Percentiles rank a stretch among this genome's conserved stretches.
These are phyloP conservation scores for Calephelis nemesis DNA, from an alignment of 1,140 invertebrate genomes.

Conservation along the genomic window DNA sequence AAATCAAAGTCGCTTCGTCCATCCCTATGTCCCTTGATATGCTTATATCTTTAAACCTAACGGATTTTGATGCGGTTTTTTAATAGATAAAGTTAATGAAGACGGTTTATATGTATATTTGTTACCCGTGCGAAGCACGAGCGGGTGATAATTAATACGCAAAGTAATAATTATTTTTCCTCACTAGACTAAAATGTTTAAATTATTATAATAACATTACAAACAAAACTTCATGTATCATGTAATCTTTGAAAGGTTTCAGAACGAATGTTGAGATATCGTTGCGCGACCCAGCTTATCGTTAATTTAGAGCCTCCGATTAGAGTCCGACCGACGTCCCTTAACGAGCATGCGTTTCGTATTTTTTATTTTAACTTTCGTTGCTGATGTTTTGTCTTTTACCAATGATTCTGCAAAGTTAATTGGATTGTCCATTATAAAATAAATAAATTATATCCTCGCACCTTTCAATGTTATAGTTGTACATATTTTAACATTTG, in stretches of 20 bases:
- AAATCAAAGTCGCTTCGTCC: too few species aligned
- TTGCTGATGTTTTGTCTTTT: conserved; percentile 67
- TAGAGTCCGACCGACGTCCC: conserved; percentile 67
- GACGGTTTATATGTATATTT: too few species aligned
- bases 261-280: conserved; percentile 72
- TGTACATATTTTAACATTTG: too few species aligned
- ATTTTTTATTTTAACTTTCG: conserved; percentile 71
- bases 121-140: too few species aligned
- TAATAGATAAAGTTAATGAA: too few species aligned
- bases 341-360: conserved; percentile 73
- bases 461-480: conserved; percentile 18
- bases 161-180: too few species aligned
- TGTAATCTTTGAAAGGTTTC: conserved; percentile 65
- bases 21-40: too few species aligned
- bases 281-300: conserved; percentile 66
- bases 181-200: not conserved
- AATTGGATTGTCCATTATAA: conserved; percentile 62
- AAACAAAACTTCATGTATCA: conserved; percentile 64
- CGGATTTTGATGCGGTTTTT: too few species aligned
- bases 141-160: too few species aligned
- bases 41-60: too few species aligned
- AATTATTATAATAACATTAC: conserved; percentile 42
- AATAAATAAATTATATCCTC: conserved; percentile 40
- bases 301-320: conserved; percentile 75
- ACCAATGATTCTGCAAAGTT: conserved; percentile 63